Conservation (phyloP, 2,113 vertebrate species). For the Emydocephalus ijimae region DNA sequence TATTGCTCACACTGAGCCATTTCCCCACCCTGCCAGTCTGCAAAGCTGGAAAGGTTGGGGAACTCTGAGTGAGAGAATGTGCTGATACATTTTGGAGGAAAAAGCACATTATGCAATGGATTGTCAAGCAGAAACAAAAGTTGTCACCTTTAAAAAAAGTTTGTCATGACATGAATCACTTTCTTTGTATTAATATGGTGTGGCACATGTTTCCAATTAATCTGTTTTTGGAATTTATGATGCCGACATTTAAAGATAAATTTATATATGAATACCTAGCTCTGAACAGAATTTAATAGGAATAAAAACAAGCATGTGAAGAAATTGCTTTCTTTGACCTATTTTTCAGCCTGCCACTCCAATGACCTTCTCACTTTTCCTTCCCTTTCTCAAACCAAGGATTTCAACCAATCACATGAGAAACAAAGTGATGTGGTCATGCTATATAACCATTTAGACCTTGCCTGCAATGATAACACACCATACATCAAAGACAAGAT, state of each 20-base stretch:
- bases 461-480: neutral
- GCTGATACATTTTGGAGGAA: neutral
- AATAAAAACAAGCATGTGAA: neutral
- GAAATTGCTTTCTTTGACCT: neutral
- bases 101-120: neutral
- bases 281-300: neutral
- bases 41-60: neutral
- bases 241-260: neutral
- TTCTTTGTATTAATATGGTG: neutral
- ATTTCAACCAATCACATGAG: neutral
- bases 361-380: neutral
- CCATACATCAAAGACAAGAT: neutral
- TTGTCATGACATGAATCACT: neutral
- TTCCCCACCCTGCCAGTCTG: accelerated
- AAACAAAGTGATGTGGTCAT: neutral
- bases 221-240: neutral
- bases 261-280: neutral
- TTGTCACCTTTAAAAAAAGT: neutral
- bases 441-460: neutral
- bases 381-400: neutral
- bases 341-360: neutral
- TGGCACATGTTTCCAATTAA: neutral
- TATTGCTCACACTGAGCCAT: neutral
- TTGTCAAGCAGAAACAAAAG: neutral
- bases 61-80: neutral